These are phyloP conservation scores for Rattus rattus DNA, from an alignment of 2,113 vertebrate species.

Conservation along the genomic window DNA sequence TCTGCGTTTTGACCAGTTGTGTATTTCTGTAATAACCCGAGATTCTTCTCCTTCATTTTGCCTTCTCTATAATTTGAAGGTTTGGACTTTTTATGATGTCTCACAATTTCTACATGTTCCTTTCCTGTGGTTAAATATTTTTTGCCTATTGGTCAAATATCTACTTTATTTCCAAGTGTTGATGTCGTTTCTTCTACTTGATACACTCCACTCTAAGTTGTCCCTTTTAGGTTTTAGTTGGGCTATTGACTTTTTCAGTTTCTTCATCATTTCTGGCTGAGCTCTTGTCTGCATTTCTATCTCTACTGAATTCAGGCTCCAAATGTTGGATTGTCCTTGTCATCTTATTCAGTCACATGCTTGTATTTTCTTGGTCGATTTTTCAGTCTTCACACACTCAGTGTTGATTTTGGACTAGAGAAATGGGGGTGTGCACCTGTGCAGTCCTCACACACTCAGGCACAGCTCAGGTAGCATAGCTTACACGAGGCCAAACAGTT, in stretches of 20 bases:
- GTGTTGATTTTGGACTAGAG: neutral
- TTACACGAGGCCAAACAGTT: neutral
- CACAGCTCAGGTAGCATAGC: neutral
- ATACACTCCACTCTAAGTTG: neutral
- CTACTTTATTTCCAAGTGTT: neutral
- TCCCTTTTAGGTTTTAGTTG: neutral
- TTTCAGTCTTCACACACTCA: neutral
- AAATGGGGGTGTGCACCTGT: neutral
- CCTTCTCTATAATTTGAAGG: neutral
- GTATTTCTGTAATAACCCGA: neutral
- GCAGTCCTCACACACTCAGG: neutral
- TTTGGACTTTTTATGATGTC: neutral
- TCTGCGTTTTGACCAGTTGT: neutral
- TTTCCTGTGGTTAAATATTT: neutral
- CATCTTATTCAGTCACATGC: neutral
- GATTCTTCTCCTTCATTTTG: neutral
- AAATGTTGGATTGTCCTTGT: neutral
- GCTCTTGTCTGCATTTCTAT: neutral
- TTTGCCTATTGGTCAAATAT: neutral
- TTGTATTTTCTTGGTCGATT: neutral
- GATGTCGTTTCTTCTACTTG: neutral
- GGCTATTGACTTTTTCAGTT: neutral
- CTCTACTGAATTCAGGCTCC: neutral
- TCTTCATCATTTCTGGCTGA: neutral
- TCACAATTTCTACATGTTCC: neutral